Base-by-base conservation (phyloP, 2,888 invertebrate species). In the Chromoteleia sp. region DNA sequence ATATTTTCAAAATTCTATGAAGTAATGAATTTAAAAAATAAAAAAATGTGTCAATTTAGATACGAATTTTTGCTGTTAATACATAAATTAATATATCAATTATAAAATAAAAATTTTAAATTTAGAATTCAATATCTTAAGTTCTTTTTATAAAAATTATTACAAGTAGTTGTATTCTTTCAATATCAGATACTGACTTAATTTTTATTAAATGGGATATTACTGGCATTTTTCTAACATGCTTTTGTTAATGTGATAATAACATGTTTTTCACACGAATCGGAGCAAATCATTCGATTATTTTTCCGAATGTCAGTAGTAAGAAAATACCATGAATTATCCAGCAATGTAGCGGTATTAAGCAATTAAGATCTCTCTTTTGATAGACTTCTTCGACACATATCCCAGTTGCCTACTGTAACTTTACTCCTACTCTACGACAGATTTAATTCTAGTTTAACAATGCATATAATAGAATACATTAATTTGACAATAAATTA, bases 301-400 rank as follows among this genome's bases (percentile, higher is more conserved):
- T 70, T 77, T 70, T 61, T 63, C 30, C 58, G 50, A 73, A 65
- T 73, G 71, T 65, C 58, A 56, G 77, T 63, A 39, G 25, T 71
- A 71, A 17, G 59, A 59, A 77, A 67, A 73, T 73, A 79, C 59
- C 73, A 79, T 79, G 73, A 73, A 79, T 79, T 79, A 79, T 67
- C 73, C 79, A 73, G 68, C 61, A 73, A 59, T 81, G 29, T 78
- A 81, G 81, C 81, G 81, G 81, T 81, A 76, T 76, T 65, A 39
- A 73, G 73, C 39, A 68, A 81, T 81, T 77, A 81, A 81, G 81
- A 81, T 81, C 73, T 61, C 58, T 63, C 63, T 48, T 81, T 73
- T 73, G 81, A 81, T 81, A 81, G 76, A 81, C 76, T 67, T 81
- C 75, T 76, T 59, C 73, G 71, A 56, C 54, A 68, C 50, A 68